Base-by-base conservation (phyloP, 1,140 invertebrate species). In the Anastrepha ludens region DNA sequence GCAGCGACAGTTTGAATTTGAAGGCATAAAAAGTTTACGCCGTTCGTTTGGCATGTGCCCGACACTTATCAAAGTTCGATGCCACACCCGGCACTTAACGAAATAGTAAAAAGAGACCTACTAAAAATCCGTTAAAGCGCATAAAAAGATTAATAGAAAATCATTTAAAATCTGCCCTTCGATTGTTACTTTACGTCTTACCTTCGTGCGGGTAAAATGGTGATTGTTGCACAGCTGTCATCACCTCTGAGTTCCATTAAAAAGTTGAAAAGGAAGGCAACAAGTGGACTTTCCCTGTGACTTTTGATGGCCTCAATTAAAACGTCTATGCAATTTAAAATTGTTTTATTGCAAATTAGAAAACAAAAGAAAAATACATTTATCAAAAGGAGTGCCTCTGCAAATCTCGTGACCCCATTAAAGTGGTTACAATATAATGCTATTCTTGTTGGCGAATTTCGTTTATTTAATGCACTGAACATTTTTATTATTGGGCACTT, bases 261-360 rank as follows among this genome's bases (percentile, higher is more conserved):
- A 67, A 41, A 11, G 11, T 11, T 4, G 7, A 29, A 2, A 41
- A 3, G 20, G 2, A 41, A 39, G 65, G 65, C 65, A 29, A 41
- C 65, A 67, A 67, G 65, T 67, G 65, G 65, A 67, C 65, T 67
- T 67, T 67, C 29, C 3, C 65, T 11, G 65, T 67, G 65, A 67
- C 65, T 67, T 67, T 39, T 67, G 29, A 29, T 67, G 65, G 65
- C 65, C 65, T 67, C 65, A 67, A 67, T 67, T 67, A 41, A 67
- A 67, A 67, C 41, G 65, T 67, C 39, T 67, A 39, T 67, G 20
- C 9, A 29, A 39, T 67, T 67, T 41, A 67, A 67, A 67, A 67
- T 20, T 67, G 39, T 67, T 67, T 67, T 67, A 67, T 67, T 67
- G 39, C 65, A 67, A 15, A n/a, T 20, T 29, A 29, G 29, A 29